Conservation (phyloP, 1,140 invertebrate species). For the Phymorhynchus buccinoides region DNA sequence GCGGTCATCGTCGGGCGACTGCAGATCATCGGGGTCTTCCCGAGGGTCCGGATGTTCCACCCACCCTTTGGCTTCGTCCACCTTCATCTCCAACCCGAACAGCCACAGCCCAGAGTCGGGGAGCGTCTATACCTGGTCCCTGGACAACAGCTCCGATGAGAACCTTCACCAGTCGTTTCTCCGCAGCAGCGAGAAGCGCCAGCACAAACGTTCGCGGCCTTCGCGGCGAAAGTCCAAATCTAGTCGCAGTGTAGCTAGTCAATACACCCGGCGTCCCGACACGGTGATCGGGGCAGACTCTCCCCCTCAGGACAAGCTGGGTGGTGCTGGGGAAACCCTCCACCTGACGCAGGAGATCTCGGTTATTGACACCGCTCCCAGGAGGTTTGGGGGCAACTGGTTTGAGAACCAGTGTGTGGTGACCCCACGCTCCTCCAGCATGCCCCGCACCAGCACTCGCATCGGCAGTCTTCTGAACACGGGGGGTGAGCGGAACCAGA, state of each 20-base stretch:
- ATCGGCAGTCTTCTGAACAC: neutral
- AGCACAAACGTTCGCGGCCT: slow-evolving; percentile 28
- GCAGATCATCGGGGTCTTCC: slow-evolving; percentile 47
- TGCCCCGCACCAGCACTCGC: slow-evolving; percentile 30
- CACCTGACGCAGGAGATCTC: slow-evolving; percentile 2
- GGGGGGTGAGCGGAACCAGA: neutral
- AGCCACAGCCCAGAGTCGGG: slow-evolving; percentile 48
- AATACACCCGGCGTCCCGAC: neutral
- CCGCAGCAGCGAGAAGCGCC: slow-evolving; percentile 53
- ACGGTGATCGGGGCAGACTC: slow-evolving; percentile 34
- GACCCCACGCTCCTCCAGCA: slow-evolving; percentile 1
- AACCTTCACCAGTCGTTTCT: slow-evolving; percentile 63
- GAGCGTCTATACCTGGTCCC: slow-evolving; percentile 65
- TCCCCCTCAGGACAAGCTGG: slow-evolving; percentile 12
- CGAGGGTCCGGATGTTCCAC: slow-evolving; percentile 39
- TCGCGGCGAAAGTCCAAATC: slow-evolving; percentile 17
- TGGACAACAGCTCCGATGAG: slow-evolving; percentile 59
- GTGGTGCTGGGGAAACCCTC: neutral
- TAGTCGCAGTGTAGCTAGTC: neutral
- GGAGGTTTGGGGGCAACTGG: neutral
- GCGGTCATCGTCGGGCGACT: slow-evolving; percentile 42
- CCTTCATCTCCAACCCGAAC: slow-evolving; percentile 49
- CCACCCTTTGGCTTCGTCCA: slow-evolving; percentile 55
- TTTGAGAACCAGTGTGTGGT: neutral
- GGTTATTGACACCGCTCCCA: neutral